phyloP scores from a whole-genome alignment of 2,113 vertebrate species.

The Otocyon megalotis region DNA sequence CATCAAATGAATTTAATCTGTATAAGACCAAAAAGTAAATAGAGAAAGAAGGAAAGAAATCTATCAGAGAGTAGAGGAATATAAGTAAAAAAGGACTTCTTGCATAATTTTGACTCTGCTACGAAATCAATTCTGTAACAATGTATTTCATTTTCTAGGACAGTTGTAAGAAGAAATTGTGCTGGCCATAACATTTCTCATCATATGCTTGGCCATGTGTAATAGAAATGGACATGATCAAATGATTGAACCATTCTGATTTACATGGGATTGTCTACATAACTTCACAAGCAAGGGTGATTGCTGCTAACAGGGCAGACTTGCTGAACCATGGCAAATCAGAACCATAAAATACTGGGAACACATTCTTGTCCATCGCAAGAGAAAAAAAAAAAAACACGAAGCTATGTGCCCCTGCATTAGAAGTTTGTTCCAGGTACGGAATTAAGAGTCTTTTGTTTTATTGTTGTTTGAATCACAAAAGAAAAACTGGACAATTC shows the following conservation, averaged over 20 bases:
- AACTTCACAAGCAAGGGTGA: background rate
- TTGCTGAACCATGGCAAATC: background rate
- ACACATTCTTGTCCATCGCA: background rate
- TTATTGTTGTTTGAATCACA: background rate
- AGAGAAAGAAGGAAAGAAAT: background rate
- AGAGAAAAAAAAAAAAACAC: background rate
- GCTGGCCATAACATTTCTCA: constrained; percentile 11
- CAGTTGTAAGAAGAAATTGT: constrained; percentile 36
- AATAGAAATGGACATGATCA: background rate
- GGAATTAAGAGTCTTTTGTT: background rate
- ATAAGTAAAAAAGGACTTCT: background rate
- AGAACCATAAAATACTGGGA: background rate
- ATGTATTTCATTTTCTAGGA: constrained; percentile 52
- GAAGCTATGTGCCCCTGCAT: background rate
- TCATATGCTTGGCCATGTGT: background rate
- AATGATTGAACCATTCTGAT: background rate
- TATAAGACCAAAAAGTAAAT: background rate
- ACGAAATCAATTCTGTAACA: constrained; percentile 21
- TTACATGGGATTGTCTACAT: background rate
- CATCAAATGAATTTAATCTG: background rate
- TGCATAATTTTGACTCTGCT: constrained; percentile 19
- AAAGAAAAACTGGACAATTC: background rate
- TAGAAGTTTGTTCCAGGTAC: background rate
- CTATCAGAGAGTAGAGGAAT: background rate
- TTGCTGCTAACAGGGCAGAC: background rate